phyloP scores from a whole-genome alignment of 2,888 invertebrate species.

The Magallana nippona region DNA sequence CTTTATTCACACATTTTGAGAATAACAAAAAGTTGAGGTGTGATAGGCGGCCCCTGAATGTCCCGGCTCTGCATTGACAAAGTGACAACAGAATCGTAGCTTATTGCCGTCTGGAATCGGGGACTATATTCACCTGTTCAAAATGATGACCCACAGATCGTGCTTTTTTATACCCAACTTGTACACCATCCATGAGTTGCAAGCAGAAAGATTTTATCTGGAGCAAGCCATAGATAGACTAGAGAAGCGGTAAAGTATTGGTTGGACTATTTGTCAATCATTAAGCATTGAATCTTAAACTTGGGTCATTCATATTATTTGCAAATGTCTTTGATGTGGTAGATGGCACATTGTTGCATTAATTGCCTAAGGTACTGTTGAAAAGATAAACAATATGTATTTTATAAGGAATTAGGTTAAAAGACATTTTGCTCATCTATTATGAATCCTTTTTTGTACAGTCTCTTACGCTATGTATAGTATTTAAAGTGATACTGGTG shows the following conservation, averaged over 20 bases:
- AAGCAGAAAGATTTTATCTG: not conserved
- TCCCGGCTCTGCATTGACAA: not conserved
- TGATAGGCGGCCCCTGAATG: not conserved
- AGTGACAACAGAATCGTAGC: not conserved
- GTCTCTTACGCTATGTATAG: no score
- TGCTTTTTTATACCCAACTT: not conserved
- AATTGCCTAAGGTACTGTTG: no score
- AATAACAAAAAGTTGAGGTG: slow-evolving; percentile 3
- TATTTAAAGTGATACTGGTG: no score
- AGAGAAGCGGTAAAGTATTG: not conserved
- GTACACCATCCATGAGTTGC: slow-evolving; percentile 15
- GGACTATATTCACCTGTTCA: not conserved
- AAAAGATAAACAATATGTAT: no score
- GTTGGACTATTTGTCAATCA: not conserved
- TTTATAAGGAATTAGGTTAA: no score
- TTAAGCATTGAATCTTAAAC: not conserved
- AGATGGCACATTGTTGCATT: no score
- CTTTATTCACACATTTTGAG: not conserved
- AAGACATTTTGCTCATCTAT: no score
- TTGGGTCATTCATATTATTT: no score
- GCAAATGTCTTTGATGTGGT: no score
- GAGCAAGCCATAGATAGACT: slow-evolving; percentile 18
- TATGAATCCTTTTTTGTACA: no score
- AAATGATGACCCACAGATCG: not conserved
- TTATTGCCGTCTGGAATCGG: not conserved